Conservation (phyloP, 1,140 invertebrate genomes). For the Carposina sasakii region DNA sequence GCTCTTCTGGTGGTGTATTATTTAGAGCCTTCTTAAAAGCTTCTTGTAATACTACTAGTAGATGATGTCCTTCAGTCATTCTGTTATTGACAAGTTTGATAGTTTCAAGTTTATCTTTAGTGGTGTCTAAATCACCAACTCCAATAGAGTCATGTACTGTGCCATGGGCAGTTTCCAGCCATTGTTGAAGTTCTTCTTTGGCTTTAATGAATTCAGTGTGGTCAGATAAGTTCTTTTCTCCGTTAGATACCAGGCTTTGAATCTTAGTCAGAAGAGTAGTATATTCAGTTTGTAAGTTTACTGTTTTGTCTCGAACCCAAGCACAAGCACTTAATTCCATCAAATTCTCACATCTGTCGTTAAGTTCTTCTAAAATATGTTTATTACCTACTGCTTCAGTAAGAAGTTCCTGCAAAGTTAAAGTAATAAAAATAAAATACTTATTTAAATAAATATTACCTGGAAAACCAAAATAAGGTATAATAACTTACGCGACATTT, state of each 20-base stretch:
- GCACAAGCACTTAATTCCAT: slow-evolving; percentile 89
- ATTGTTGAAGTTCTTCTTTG: slow-evolving; percentile 85
- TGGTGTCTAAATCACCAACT: slow-evolving; percentile 83
- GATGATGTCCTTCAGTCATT: slow-evolving; percentile 89
- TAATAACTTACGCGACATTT: slow-evolving; percentile 78
- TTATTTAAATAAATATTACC: not conserved
- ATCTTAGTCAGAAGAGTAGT: slow-evolving; percentile 83
- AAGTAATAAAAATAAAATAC: slow-evolving; percentile 2
- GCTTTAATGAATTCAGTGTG: slow-evolving; percentile 91
- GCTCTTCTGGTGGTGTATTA: slow-evolving; percentile 84
- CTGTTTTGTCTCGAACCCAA: slow-evolving; percentile 88
- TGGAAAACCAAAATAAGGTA: too few species aligned
- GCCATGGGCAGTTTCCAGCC: slow-evolving; percentile 84
- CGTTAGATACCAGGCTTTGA: slow-evolving; percentile 85
- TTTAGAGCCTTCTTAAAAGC: slow-evolving; percentile 89
- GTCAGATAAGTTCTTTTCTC: slow-evolving; percentile 91
- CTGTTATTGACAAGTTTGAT: slow-evolving; percentile 80
- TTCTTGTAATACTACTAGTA: slow-evolving; percentile 85
- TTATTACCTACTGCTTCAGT: slow-evolving; percentile 86
- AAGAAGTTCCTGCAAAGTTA: slow-evolving; percentile 74
- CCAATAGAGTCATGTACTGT: slow-evolving; percentile 87
- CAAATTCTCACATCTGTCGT: slow-evolving; percentile 88
- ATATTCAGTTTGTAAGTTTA: slow-evolving; percentile 86
- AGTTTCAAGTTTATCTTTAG: slow-evolving; percentile 89
- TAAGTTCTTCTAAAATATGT: slow-evolving; percentile 84